Conservation (phyloP, 2,113 vertebrate species). For the Fregetta grallaria region DNA sequence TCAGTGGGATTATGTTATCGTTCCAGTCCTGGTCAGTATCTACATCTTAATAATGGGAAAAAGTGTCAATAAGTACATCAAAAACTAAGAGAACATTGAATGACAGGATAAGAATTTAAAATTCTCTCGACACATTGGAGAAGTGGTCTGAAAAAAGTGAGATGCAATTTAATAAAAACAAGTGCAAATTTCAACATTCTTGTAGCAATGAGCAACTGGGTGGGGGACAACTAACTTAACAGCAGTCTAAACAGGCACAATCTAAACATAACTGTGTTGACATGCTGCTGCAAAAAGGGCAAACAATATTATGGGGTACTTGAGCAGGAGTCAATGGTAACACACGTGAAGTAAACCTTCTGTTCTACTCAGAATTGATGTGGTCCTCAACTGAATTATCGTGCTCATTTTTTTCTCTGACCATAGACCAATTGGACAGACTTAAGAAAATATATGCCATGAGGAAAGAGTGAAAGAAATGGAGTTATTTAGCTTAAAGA, state of each 20-base stretch:
- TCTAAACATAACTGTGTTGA: background rate
- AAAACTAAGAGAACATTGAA: background rate
- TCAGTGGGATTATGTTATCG: background rate
- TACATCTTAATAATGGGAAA: background rate
- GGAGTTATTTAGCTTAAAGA: background rate
- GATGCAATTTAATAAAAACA: background rate
- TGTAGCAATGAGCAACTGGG: background rate
- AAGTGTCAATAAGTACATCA: background rate
- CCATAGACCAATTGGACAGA: background rate
- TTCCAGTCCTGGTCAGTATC: background rate
- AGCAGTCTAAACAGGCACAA: background rate
- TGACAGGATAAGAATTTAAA: background rate
- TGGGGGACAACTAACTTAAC: background rate
- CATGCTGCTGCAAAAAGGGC: background rate
- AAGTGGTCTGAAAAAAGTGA: background rate
- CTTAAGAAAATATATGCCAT: background rate
- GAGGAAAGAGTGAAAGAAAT: background rate
- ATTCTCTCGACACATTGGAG: fast-evolving
- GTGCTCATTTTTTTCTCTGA: background rate
- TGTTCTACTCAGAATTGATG: background rate
- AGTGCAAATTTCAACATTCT: background rate
- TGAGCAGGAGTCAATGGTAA: background rate
- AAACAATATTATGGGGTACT: background rate
- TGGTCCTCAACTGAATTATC: background rate
- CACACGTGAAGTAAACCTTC: background rate